These are phyloP conservation scores for Bugula neritina DNA, from an alignment of 2,888 invertebrate genomes.

Conservation along the genomic window DNA sequence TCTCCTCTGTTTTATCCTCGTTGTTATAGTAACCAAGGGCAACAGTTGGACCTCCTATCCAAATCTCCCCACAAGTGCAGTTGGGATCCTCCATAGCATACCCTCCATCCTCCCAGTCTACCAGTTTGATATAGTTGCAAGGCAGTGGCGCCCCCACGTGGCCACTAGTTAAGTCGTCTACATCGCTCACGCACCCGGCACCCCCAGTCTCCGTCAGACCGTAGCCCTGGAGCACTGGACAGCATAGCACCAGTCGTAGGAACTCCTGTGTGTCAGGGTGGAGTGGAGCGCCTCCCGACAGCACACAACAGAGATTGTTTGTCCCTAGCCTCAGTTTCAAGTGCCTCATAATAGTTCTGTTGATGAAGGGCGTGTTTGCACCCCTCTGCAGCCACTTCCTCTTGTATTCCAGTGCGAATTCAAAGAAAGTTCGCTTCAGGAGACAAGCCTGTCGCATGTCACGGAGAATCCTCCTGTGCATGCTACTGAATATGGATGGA, in stretches of 20 bases:
- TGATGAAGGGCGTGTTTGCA: constrained; percentile 55
- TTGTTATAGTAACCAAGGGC: constrained; percentile 90
- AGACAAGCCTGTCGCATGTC: constrained; percentile 74
- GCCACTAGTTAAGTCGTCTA: constrained; percentile 67
- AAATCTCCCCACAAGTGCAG: constrained; percentile 72
- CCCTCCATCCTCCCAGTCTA: constrained; percentile 89
- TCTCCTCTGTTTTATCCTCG: constrained; percentile 78
- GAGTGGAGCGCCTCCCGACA: constrained; percentile 90
- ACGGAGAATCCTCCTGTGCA: constrained; percentile 93
- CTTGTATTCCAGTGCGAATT: constrained; percentile 91
- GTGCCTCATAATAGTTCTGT: constrained; percentile 47
- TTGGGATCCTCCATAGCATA: constrained; percentile 82
- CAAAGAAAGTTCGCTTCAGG: constrained; percentile 76
- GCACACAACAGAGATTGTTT: constrained; percentile 77
- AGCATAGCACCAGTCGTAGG: constrained; percentile 82
- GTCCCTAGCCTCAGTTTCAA: constrained; percentile 8
- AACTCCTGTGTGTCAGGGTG: constrained; percentile 91
- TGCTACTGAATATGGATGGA: constrained; percentile 89
- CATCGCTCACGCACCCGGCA: constrained; percentile 61
- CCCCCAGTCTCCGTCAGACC: constrained; percentile 96
- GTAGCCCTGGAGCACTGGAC: constrained; percentile 85
- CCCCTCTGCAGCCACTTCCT: constrained; percentile 69
- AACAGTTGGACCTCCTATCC: constrained; percentile 83
- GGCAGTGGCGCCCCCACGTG: constrained; percentile 83
- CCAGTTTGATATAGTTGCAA: constrained; percentile 74